Evolutionary conservation across 2,797 vertebrate species (phyloP), one percentile per base, ranked within the genome.

Genomic region (Eospalax fontanierii): DNA sequence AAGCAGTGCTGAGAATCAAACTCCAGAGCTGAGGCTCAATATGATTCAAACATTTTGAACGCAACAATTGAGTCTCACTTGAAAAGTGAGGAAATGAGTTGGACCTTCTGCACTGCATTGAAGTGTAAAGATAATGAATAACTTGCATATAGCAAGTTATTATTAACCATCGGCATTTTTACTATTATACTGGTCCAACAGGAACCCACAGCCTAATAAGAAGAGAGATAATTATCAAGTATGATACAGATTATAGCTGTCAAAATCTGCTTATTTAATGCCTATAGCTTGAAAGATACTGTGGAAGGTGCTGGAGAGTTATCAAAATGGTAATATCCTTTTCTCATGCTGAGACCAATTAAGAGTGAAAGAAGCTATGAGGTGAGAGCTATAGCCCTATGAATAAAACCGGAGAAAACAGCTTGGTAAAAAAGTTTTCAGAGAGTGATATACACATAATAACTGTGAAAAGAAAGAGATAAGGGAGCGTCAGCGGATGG

Each of bases 181-280:
- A 75, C 43, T 40, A 35, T 46, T 66, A 22, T 46, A 57, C 18
- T 8, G 38, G 9, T 91, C n/a, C 10, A 11, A 6, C 46, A 50
- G 11, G 46, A 50, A 50, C 46, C 11, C 46, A 50, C 46, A 50
- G 46, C 46, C 46, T 50, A 50, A 50, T 50, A 18, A 71, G 7
- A 86, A 92, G 26, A 24, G 12, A 90, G 65, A 70, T 50, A 81
- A 81, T 85, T 50, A 82, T 70, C 40, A 33, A 73, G 15, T 28
- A 28, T 59, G 66, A 84, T 35, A 95, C 84, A 87, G 18, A 54
- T 89, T 80, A 76, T 2, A 90, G 19, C 11, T 73, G 87, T 82
- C 18, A 91, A n/a, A 91, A 83, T 35, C 14, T 83, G 21, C 3
- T 63, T 78, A 75, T 80, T 81, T 59, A 65, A 79, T 87, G 43